Conservation (phyloP, 2,797 vertebrate genomes). For the Peromyscus nudipes region DNA sequence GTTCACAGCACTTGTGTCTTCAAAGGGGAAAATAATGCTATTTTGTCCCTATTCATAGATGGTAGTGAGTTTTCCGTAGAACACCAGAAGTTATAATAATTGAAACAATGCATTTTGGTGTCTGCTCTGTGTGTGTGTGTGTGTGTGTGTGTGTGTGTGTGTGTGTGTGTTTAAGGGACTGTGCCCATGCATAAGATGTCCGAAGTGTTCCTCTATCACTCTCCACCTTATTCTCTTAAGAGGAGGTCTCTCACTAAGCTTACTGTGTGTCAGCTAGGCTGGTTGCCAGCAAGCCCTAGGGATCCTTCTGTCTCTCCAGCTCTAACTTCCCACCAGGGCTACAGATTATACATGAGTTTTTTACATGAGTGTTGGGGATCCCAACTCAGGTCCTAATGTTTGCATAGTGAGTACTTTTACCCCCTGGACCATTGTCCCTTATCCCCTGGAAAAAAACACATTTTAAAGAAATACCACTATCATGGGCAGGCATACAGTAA, state of each 20-base stretch:
- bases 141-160: background rate
- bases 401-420: background rate
- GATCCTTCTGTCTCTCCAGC: background rate
- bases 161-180: background rate
- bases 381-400: background rate
- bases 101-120: background rate
- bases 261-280: background rate
- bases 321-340: background rate
- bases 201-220: background rate
- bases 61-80: conserved; percentile 26
- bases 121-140: too few relatives aligned
- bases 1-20: background rate
- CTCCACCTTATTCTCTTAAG: background rate
- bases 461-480: conserved; percentile 51
- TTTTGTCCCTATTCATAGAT: conserved; percentile 5
- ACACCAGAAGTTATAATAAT: background rate
- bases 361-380: background rate
- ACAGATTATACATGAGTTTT: background rate
- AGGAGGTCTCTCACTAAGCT: background rate
- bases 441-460: background rate
- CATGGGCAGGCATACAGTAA: background rate
- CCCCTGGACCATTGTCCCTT: background rate
- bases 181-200: background rate
- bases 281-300: background rate
- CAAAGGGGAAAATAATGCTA: conserved; percentile 11